Conservation (phyloP, 2,113 vertebrate genomes). For the Oplegnathus fasciatus region DNA sequence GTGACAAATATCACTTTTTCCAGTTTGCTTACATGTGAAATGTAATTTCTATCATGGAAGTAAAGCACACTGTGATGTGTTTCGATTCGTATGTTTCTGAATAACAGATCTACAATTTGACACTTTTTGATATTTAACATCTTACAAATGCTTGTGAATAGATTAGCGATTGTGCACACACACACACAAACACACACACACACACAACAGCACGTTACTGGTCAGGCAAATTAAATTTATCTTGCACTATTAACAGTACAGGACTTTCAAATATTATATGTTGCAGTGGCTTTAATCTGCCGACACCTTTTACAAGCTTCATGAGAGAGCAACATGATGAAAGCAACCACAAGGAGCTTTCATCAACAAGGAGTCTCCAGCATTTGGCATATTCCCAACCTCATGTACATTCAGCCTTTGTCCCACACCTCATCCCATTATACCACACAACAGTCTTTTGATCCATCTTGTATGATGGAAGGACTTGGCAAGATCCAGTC, state of each 20-base stretch:
- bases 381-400: not conserved
- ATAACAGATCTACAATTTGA: too few relatives aligned
- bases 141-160: not conserved
- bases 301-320: slow-evolving; percentile 25
- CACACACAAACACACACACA: not conserved
- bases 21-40: not conserved
- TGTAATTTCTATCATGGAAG: not conserved
- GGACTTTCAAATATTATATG: not conserved
- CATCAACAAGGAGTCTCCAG: slow-evolving; percentile 5
- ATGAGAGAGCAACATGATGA: slow-evolving; percentile 7
- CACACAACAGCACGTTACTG: not conserved
- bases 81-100: not conserved
- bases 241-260: not conserved
- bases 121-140: not conserved
- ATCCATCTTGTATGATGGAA: slow-evolving; percentile 59
- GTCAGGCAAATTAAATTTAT: not conserved
- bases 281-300: not conserved
- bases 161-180: not conserved
- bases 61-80: not conserved
- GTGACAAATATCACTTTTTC: not conserved
- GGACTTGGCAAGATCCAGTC: slow-evolving; percentile 55
- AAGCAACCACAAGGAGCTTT: slow-evolving; percentile 9
- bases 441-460: slow-evolving; percentile 27
- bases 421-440: slow-evolving; percentile 16
- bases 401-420: not conserved